Evolutionary conservation across 2,113 vertebrate genomes (phyloP), one percentile per base, ranked within the genome.

Genomic region (Hepsetus odoe): DNA sequence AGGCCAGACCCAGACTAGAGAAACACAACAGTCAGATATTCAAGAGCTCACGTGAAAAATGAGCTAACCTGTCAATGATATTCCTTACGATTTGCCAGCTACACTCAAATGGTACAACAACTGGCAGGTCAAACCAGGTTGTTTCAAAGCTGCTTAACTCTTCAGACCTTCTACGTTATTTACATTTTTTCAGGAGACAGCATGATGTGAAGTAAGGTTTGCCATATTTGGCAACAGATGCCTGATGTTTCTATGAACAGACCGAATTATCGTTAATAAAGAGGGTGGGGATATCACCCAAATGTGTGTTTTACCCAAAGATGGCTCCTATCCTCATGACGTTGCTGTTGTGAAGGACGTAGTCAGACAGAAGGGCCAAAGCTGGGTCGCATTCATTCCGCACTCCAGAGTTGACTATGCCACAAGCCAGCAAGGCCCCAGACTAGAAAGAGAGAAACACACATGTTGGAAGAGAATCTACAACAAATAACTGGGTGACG

Each of bases 361-460:
- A 99, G 87, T 99, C 98, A 0, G 98, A 99, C 1, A 99, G 93
- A 44, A 99, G 92, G 0, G 98, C 98, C 30, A 99, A 90, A 55
- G 98, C 98, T 0, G 98, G 98, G 80, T 99, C 98, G 76, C 98
- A 99, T 76, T 99, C 98, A 0, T 99, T 99, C 87, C 97, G 96
- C 74, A 99, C 98, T 0, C 97, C 98, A 0, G 97, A 98, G 87
- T 99, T 99, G 79, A 99, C 98, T 0, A 99, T 99, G 11, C 98
- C 98, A 85, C 98, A 99, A 49, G 98, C 98, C 85, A 99, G 86
- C 30, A 99, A 95, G 18, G 98, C 97, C 55, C 97, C 97, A 0
- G 97, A 99, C 97, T 98, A 80, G 28, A 90, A 13, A 7, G 16
- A 22, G 1, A 70, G 51, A 78, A 5, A 22, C 13, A 68, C n/a